A percentile compares a stretch with the other conserved stretches of the same genome.
Evolutionary conservation across 2,797 vertebrate species (phyloP).

Genomic region (Coendou prehensilis): DNA sequence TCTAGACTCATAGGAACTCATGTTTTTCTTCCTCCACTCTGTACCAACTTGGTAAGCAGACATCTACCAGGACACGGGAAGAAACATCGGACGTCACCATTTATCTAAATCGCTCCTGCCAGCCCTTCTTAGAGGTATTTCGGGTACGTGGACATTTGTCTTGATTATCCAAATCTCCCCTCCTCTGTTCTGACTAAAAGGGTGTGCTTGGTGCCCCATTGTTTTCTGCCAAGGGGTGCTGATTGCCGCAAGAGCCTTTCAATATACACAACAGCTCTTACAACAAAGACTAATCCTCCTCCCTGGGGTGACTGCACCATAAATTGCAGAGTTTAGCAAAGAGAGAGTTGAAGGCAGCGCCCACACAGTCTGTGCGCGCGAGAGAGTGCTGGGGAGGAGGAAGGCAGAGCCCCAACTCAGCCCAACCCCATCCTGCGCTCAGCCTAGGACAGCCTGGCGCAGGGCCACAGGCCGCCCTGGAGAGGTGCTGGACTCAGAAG

Average conservation of each 20-base stretch:
- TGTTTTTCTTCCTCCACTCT: background rate
- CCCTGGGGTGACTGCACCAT: background rate
- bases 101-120: background rate
- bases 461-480: background rate
- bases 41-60: background rate
- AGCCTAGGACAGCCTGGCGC: background rate
- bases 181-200: slow-evolving; percentile 49
- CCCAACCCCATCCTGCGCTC: background rate
- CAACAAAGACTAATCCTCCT: slow-evolving; percentile 59
- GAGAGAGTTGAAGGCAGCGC: background rate
- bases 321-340: slow-evolving; percentile 66
- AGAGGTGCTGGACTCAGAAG: background rate
- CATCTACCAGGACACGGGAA: background rate
- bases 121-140: background rate
- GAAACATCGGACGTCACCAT: background rate
- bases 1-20: background rate
- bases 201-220: background rate
- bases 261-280: background rate
- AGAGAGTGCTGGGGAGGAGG: background rate
- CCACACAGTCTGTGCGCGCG: background rate
- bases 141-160: background rate
- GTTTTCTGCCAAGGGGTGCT: slow-evolving; percentile 16
- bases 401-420: background rate
- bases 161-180: slow-evolving; percentile 36
- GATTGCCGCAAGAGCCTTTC: slow-evolving; percentile 59